These are phyloP conservation scores for Micrasema minimum DNA, from an alignment of 1,140 invertebrate species.

Conservation along the genomic window DNA sequence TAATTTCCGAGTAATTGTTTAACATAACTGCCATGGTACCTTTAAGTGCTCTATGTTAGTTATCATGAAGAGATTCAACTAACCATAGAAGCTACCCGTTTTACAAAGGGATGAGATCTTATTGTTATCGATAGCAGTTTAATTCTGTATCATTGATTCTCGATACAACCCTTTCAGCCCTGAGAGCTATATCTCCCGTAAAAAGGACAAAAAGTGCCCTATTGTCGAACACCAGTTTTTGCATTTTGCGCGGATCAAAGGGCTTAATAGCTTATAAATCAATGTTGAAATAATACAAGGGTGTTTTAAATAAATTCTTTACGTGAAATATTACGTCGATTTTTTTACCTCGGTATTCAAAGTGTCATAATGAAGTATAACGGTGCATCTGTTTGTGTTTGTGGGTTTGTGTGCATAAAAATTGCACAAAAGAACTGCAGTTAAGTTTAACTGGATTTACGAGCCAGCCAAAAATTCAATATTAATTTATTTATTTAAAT, in stretches of 20 bases:
- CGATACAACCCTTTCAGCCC: conserved; percentile 47
- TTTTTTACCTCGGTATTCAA: neutral
- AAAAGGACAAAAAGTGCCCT: conserved; percentile 36
- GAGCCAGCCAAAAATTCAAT: too few species aligned
- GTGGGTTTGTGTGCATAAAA: conserved; percentile 9
- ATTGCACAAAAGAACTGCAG: too few species aligned
- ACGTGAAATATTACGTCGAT: conserved; percentile 32
- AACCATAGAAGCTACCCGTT: conserved; percentile 23
- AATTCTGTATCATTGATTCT: conserved; percentile 54
- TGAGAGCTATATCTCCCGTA: conserved; percentile 37
- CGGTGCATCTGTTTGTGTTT: conserved; percentile 27
- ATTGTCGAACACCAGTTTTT: conserved; percentile 46
- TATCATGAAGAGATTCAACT: conserved; percentile 19
- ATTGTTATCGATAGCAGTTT: conserved; percentile 51
- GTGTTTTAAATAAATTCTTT: conserved; percentile 44
- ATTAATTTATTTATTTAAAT: too few species aligned
- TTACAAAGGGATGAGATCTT: conserved; percentile 37
- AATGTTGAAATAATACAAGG: conserved; percentile 53
- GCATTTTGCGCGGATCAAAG: conserved; percentile 50
- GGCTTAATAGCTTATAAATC: conserved; percentile 55
- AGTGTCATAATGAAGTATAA: too few species aligned
- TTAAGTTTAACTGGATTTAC: too few species aligned
- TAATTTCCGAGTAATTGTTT: neutral
- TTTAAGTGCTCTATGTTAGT: neutral
- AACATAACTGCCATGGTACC: too few species aligned